Base-by-base conservation (phyloP, 2,113 vertebrate genomes). In the Ceyx melanurus region DNA sequence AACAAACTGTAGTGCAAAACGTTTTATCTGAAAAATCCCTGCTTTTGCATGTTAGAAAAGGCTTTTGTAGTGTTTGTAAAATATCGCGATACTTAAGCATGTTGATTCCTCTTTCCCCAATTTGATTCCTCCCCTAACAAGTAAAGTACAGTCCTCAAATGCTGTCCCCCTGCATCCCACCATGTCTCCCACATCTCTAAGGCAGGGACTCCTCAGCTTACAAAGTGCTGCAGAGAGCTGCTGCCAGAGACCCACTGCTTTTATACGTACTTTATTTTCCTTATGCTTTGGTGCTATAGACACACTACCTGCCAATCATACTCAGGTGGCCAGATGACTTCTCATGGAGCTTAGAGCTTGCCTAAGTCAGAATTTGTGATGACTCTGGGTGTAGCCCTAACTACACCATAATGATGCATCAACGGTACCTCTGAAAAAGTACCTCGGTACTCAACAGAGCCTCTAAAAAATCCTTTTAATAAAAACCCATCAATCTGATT, bases 331-430 rank as follows among this genome's bases (percentile, higher is more conserved):
- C 1, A 17, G 20, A 33, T 1, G 4, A 21, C 8, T 72, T 45
- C 4, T 0, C 6, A 45, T 25, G 33, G 33, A 73, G 56, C 19
- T 9, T 19, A 14, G 15, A 70, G 56, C 21, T 81, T 65, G 33
- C 18, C 23, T 15, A 9, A 54, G 2, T 54, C 65, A 48, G 37
- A 88, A 65, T 16, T 65, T 42, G 16, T 26, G n/a, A 23, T 66
- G 73, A 65, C 42, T 78, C 82, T 20, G 19, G 6, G 3, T 19
- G 7, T 17, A 64, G 56, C 13, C n/a, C 22, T 26, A 77, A 73
- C 31, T 15, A 43, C 3, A 31, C 10, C 20, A 12, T 4, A 61
- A 85, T 0, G 77, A 65, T 0, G 0, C 6, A 29, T 37, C 6
- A 3, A 19, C 31, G 33, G 5, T 2, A 1, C 15, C 77, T 92